These are phyloP conservation scores for Gobiocypris rarus DNA, from an alignment of 2,113 vertebrate genomes.

Conservation along the genomic window DNA sequence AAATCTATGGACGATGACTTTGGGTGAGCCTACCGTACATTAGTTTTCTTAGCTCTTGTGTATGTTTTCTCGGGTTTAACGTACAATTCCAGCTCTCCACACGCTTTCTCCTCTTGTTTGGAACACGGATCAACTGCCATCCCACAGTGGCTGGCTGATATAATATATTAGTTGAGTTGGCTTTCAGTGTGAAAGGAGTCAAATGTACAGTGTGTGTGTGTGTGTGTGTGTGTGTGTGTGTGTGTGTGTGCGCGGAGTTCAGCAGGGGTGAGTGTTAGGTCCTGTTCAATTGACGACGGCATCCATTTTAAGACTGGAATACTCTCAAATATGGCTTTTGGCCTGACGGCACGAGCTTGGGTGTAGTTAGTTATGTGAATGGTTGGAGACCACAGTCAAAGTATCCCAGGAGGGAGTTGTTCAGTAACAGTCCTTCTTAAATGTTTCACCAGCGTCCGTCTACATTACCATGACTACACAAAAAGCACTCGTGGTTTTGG, in stretches of 20 bases:
- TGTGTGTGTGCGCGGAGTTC: slow-evolving; percentile 12
- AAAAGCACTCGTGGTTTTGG: slow-evolving; percentile 6
- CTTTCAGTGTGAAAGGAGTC: not conserved
- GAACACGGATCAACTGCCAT: not conserved
- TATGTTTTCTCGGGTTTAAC: not conserved
- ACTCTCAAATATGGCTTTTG: slow-evolving; percentile 45
- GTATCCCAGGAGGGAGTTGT: not conserved
- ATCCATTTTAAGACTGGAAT: slow-evolving; percentile 54
- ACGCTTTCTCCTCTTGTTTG: slow-evolving; percentile 16
- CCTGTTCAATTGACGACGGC: slow-evolving; percentile 35
- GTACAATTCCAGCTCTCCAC: not conserved
- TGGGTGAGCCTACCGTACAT: slow-evolving; percentile 78
- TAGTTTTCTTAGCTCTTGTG: slow-evolving; percentile 20
- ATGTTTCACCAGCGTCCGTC: slow-evolving; percentile 18
- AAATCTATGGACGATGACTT: slow-evolving; percentile 99
- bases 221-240: not conserved
- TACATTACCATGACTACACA: slow-evolving; percentile 46
- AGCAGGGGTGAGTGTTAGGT: slow-evolving; percentile 32
- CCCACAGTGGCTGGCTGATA: not conserved
- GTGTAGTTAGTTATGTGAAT: slow-evolving; percentile 16
- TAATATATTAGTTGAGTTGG: not conserved
- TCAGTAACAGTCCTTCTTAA: not conserved
- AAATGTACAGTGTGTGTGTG: not conserved
- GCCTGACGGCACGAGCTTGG: slow-evolving; percentile 3
- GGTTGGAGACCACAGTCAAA: not conserved